A percentile compares a stretch with the other conserved stretches of the same genome.
These are phyloP conservation scores for Scrobipalpa atriplicella DNA, from an alignment of 2,888 invertebrate species.

Conservation along the genomic window DNA sequence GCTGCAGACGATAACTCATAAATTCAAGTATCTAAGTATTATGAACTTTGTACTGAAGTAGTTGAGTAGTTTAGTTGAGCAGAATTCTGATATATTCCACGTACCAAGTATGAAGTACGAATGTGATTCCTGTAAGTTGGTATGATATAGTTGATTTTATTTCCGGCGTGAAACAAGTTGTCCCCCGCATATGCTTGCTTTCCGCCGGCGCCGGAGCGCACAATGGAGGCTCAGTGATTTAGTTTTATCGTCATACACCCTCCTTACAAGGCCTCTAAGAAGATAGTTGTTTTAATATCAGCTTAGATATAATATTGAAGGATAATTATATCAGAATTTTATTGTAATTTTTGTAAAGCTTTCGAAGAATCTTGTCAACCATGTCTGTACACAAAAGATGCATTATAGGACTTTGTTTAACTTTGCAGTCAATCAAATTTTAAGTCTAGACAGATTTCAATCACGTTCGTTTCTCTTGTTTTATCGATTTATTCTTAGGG, in stretches of 20 bases:
- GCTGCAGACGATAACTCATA: slow-evolving; percentile 9
- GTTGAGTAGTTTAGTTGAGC: background rate
- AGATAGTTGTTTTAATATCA: slow-evolving; percentile 35
- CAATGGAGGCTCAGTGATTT: slow-evolving; percentile 78
- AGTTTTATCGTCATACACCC: slow-evolving; percentile 81
- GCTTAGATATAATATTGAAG: too few relatives aligned
- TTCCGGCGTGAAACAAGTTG: slow-evolving; percentile 69
- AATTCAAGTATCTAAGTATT: background rate
- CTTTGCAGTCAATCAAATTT: background rate
- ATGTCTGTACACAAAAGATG: background rate
- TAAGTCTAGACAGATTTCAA: slow-evolving; percentile 11
- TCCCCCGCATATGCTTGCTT: slow-evolving; percentile 75
- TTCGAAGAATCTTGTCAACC: slow-evolving; percentile 35
- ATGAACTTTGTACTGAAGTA: background rate
- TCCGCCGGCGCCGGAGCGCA: slow-evolving; percentile 79
- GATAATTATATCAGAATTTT: too few relatives aligned
- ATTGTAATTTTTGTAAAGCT: too few relatives aligned
- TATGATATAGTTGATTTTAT: slow-evolving; percentile 70
- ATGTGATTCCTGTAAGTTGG: slow-evolving; percentile 38
- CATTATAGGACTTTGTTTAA: background rate
- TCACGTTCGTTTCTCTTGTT: background rate
- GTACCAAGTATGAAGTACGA: slow-evolving; percentile 34
- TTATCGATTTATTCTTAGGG: slow-evolving; percentile 4
- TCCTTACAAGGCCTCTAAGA: slow-evolving; percentile 44
- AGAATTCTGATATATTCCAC: slow-evolving; percentile 41